A percentile compares a stretch with the other conserved stretches of the same genome.
Conservation (phyloP, 2,888 invertebrate species). For the Limnephilus auricula region DNA sequence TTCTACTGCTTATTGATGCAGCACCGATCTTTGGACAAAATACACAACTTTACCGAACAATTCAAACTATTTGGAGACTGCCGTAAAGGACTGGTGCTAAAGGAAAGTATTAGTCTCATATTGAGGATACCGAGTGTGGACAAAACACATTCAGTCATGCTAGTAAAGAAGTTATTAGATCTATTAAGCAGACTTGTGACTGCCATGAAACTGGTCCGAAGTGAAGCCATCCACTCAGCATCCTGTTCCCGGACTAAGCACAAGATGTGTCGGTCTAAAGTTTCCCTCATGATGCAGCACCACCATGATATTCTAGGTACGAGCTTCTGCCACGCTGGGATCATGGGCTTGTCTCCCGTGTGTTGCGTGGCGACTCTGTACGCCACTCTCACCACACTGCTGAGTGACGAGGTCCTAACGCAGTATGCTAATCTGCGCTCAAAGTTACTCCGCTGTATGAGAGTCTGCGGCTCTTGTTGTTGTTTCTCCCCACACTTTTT, state of each 20-base stretch:
- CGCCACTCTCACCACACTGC: conserved; percentile 75
- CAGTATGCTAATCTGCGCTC: conserved; percentile 72
- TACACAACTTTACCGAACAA: conserved; percentile 78
- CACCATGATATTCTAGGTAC: conserved; percentile 79
- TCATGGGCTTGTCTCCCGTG: conserved; percentile 71
- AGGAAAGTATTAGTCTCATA: conserved; percentile 77
- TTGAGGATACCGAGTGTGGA: conserved; percentile 75
- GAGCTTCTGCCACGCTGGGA: conserved; percentile 71
- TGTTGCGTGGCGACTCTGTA: conserved; percentile 80
- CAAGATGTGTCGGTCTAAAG: conserved; percentile 74
- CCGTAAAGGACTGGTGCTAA: conserved; percentile 78
- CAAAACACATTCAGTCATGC: conserved; percentile 71
- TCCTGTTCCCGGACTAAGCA: conserved; percentile 77
- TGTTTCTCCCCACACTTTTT: conserved; percentile 79
- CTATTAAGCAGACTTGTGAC: conserved; percentile 78
- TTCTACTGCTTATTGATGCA: conserved; percentile 79
- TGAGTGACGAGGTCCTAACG: conserved; percentile 73
- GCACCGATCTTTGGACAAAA: conserved; percentile 76
- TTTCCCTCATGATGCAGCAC: conserved; percentile 77
- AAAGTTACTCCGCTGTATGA: conserved; percentile 77
- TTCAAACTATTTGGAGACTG: conserved; percentile 80
- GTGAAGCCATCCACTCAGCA: conserved; percentile 78
- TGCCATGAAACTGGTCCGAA: conserved; percentile 78
- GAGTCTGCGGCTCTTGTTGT: conserved; percentile 80
- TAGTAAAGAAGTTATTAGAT: conserved; percentile 78